phyloP scores from a whole-genome alignment of 2,113 vertebrate species.

The Antigone vipio region DNA sequence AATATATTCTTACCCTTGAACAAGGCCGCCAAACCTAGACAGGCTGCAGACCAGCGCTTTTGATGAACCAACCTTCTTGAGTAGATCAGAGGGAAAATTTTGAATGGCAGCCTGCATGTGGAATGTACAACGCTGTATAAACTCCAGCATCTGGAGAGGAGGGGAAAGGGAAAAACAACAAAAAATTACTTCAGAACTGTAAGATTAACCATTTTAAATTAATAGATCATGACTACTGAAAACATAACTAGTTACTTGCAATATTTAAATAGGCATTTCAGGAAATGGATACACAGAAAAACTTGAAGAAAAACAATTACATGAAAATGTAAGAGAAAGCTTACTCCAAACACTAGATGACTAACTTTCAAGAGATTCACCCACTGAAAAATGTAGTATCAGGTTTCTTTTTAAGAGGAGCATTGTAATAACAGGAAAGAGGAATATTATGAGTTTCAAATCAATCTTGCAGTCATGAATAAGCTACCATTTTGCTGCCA shows the following conservation, averaged over 20 bases:
- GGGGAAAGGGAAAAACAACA: neutral
- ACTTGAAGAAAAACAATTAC: neutral
- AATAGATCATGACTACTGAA: neutral
- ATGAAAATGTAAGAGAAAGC: neutral
- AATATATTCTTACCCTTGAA: slow-evolving; percentile 70
- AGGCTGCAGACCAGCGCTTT: slow-evolving; percentile 66
- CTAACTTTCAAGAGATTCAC: neutral
- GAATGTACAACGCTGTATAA: slow-evolving; percentile 77
- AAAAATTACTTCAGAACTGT: neutral
- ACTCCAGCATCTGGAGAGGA: slow-evolving; percentile 77
- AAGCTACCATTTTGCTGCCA: neutral
- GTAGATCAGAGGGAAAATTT: slow-evolving; percentile 56
- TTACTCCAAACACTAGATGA: neutral
- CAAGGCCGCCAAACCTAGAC: slow-evolving; percentile 73
- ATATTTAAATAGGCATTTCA: neutral
- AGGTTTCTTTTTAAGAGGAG: neutral
- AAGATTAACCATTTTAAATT: neutral
- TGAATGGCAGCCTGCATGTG: slow-evolving; percentile 80
- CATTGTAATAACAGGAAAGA: neutral
- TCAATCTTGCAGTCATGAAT: accelerated
- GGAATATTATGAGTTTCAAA: neutral
- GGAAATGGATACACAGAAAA: neutral
- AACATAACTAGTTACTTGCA: neutral
- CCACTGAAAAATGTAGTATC: neutral
- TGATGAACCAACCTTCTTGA: slow-evolving; percentile 68